Evolutionary conservation across 2,113 vertebrate species (phyloP).

Genomic region (Sisor rabdophorus): DNA sequence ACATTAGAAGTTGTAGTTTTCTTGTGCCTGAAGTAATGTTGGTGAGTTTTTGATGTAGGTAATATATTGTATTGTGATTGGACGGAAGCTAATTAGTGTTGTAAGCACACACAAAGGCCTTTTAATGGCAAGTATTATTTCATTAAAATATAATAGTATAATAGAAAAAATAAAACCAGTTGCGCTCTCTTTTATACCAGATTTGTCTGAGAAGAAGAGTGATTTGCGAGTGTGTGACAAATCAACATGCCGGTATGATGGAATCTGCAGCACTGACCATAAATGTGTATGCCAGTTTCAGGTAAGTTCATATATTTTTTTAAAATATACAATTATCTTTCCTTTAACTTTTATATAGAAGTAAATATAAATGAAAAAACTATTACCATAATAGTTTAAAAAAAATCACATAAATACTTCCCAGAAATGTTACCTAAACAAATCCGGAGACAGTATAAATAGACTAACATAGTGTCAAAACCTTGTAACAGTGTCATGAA

Average conservation of each 20-base stretch:
- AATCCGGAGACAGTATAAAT: neutral
- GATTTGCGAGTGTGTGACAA: constrained; percentile 85
- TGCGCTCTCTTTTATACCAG: constrained; percentile 64
- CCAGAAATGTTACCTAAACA: neutral
- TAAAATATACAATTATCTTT: neutral
- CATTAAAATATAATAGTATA: too few species aligned
- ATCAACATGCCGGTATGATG: constrained; percentile 86
- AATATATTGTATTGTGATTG: neutral
- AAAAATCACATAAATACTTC: neutral
- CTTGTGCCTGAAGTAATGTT: neutral
- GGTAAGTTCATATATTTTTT: constrained; percentile 63
- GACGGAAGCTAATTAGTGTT: neutral
- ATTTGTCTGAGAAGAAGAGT: constrained; percentile 85
- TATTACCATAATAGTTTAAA: neutral
- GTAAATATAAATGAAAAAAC: neutral
- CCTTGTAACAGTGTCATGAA: constrained; percentile 82
- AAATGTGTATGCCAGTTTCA: constrained; percentile 95
- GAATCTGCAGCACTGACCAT: constrained; percentile 82
- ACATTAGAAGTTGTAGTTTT: too few species aligned
- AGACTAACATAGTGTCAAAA: neutral
- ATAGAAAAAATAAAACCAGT: too few species aligned
- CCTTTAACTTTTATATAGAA: neutral
- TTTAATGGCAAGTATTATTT: neutral
- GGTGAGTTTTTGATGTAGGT: neutral
- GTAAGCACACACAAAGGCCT: neutral